These are phyloP conservation scores for Halocynthia aurantium DNA, from an alignment of 23 tunicate species.

Conservation along the genomic window DNA sequence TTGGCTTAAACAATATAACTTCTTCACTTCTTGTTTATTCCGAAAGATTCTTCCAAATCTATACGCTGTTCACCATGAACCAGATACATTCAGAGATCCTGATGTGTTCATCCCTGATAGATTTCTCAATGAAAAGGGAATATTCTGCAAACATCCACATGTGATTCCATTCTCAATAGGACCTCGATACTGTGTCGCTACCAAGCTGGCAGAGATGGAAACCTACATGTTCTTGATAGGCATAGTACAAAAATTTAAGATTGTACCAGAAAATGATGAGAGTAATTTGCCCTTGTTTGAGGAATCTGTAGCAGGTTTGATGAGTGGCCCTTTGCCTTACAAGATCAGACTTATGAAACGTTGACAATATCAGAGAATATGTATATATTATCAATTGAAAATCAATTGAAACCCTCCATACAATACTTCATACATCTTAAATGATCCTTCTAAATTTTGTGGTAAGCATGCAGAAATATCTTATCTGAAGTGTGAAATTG, in stretches of 20 bases:
- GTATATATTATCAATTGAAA: too few species aligned
- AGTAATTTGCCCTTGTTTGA: too few species aligned
- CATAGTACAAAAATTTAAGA: neutral
- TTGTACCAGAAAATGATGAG: neutral
- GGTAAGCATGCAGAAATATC: too few species aligned
- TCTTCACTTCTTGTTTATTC: neutral
- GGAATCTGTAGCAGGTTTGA: too few species aligned
- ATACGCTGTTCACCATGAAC: neutral
- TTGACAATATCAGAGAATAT: too few species aligned
- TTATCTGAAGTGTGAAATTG: too few species aligned
- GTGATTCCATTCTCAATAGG: constrained; percentile 17
- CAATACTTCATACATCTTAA: too few species aligned
- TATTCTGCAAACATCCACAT: neutral
- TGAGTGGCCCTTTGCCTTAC: too few species aligned
- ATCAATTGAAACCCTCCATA: too few species aligned
- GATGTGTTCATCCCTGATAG: neutral
- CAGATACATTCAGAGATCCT: neutral
- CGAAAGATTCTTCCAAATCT: constrained; percentile 1
- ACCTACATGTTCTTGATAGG: constrained; percentile 1
- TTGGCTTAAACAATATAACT: too few species aligned
- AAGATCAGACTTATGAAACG: too few species aligned
- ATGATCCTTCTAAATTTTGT: too few species aligned
- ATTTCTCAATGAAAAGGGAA: constrained; percentile 2
- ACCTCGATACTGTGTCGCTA: constrained; percentile 6
- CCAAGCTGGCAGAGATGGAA: constrained; percentile 4